Conservation (phyloP, 2,888 invertebrate genomes). For the Pherbina coryleti region DNA sequence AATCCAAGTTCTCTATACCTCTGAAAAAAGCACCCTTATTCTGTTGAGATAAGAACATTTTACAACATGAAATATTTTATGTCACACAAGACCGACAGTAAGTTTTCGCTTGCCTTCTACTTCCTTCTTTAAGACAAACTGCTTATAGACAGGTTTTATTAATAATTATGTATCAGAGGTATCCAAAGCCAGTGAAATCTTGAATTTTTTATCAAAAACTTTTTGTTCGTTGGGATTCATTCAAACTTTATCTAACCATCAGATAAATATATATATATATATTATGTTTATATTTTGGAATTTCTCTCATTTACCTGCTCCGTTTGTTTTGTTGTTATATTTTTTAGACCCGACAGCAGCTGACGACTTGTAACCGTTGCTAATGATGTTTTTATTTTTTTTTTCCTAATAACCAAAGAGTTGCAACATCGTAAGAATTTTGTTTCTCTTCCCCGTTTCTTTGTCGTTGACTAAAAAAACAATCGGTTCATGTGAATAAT, state of each 20-base stretch:
- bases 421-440: slow-evolving; percentile 19
- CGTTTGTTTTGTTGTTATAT: not conserved
- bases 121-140: not conserved
- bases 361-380: slow-evolving; percentile 12
- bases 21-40: too few relatives aligned
- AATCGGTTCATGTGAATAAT: slow-evolving; percentile 9
- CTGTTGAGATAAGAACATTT: not conserved
- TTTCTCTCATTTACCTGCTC: slow-evolving; percentile 33
- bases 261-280: slow-evolving; percentile 22
- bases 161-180: slow-evolving; percentile 28
- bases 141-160: slow-evolving; percentile 30
- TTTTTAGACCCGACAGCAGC: slow-evolving; percentile 14
- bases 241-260: slow-evolving; percentile 28
- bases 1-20: too few relatives aligned
- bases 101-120: not conserved
- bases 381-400: slow-evolving; percentile 17
- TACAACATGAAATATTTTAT: not conserved
- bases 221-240: slow-evolving; percentile 15
- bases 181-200: slow-evolving; percentile 33
- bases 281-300: slow-evolving; percentile 16
- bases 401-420: not conserved
- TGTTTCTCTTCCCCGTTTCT: not conserved
- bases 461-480: slow-evolving; percentile 6
- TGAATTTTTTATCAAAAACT: slow-evolving; percentile 31
- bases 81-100: slow-evolving; percentile 16